Evolutionary conservation across 2,113 vertebrate genomes (phyloP).

Genomic region (human (Homo sapiens)): DNA sequence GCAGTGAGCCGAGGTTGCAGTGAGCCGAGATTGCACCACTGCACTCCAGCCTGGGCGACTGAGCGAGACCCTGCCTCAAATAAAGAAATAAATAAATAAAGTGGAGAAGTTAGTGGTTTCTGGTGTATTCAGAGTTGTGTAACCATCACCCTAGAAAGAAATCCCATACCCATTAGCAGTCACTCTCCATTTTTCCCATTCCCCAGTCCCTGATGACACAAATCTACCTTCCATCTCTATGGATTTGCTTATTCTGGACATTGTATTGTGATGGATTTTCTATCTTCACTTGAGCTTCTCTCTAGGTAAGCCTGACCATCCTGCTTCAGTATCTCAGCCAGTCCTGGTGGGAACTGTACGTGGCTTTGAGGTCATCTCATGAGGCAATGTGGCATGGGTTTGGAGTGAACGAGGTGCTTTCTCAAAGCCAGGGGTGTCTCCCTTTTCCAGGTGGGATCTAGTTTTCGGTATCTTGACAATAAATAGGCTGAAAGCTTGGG

Average conservation of each 20-base stretch:
- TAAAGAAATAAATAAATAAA: too few species aligned
- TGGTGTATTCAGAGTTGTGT: neutral
- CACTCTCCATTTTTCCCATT: neutral
- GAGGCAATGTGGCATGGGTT: neutral
- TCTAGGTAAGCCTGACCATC: neutral
- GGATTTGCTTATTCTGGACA: neutral
- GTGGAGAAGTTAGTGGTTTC: neutral
- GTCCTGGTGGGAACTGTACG: neutral
- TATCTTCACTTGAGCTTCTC: neutral
- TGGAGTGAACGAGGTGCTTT: neutral
- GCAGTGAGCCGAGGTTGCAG: too few species aligned
- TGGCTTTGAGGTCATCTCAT: neutral
- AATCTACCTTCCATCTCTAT: neutral
- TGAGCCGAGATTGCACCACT: too few species aligned
- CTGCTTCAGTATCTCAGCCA: neutral
- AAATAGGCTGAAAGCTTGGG: neutral
- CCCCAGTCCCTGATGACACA: neutral
- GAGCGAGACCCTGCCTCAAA: too few species aligned
- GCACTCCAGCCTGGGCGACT: too few species aligned
- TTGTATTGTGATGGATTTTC: neutral
- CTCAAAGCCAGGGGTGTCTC: neutral
- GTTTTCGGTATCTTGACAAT: neutral
- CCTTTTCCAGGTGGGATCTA: neutral
- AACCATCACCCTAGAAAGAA: neutral
- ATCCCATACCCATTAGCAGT: neutral